Evolutionary conservation across 2,888 invertebrate genomes (phyloP).

Genomic region (Drosophila phalerata): DNA sequence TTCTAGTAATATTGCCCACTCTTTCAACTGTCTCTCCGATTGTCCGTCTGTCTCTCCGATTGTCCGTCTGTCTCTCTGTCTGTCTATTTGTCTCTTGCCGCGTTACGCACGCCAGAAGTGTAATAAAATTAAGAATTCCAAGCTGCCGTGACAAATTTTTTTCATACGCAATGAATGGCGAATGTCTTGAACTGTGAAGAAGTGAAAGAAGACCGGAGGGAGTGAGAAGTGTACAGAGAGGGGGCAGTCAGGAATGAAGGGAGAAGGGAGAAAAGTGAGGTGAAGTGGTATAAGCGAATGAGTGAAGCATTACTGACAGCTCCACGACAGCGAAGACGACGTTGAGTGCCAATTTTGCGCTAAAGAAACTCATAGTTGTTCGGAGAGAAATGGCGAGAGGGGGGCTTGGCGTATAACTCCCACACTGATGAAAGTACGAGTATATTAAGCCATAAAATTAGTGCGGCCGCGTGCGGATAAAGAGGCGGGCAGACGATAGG

Average conservation of each 20-base stretch:
- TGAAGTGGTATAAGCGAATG: conserved; percentile 45
- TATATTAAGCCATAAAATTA: conserved; percentile 83
- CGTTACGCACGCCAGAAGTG: conserved; percentile 71
- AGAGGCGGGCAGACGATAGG: not conserved
- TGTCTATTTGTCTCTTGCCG: conserved; percentile 59
- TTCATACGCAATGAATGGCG: conserved; percentile 55
- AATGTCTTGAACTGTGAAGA: conserved; percentile 33
- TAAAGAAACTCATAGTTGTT: conserved; percentile 66
- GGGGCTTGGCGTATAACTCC: conserved; percentile 8
- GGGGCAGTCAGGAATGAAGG: not conserved
- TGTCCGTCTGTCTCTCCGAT: conserved; percentile 11
- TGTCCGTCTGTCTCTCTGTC: conserved; percentile 14
- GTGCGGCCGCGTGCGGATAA: conserved; percentile 62
- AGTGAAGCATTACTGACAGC: conserved; percentile 70
- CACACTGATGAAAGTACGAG: conserved; percentile 56
- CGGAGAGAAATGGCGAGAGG: not conserved
- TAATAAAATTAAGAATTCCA: conserved; percentile 84
- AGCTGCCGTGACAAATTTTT: conserved; percentile 83
- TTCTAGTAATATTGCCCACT: conserved; percentile 8
- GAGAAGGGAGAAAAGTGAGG: not conserved
- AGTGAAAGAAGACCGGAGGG: not conserved
- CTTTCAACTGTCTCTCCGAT: conserved; percentile 10
- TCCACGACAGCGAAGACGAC: conserved; percentile 63
- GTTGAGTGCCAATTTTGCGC: conserved; percentile 74
- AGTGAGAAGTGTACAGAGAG: not conserved